These are phyloP conservation scores for Hanleya hanleyi DNA, from an alignment of 2,888 invertebrate genomes.

Conservation along the genomic window DNA sequence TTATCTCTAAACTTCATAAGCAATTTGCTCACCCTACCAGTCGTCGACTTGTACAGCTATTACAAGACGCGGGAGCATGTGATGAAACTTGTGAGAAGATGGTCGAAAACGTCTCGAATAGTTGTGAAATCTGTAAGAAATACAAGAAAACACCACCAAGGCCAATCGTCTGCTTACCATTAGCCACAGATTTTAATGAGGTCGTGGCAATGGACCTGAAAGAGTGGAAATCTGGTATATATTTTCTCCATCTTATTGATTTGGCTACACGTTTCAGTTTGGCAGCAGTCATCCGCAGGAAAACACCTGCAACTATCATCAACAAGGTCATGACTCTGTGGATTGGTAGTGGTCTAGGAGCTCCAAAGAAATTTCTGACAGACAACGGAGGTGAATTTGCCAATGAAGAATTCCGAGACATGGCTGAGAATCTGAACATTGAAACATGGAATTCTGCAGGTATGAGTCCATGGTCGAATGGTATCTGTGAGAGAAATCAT, in stretches of 20 bases:
- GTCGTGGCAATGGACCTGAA: constrained; percentile 4
- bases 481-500: constrained; percentile 13
- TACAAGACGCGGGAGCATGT: neutral
- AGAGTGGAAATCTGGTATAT: neutral
- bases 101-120: neutral
- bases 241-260: constrained; percentile 30
- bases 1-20: neutral
- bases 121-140: neutral
- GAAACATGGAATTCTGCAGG: constrained; percentile 10
- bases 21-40: constrained; percentile 1
- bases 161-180: constrained; percentile 4
- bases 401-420: constrained; percentile 29
- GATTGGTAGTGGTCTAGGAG: constrained; percentile 27
- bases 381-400: constrained; percentile 37
- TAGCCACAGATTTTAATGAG: constrained; percentile 12
- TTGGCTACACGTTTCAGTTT: constrained; percentile 31
- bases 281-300: constrained; percentile 24
- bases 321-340: constrained; percentile 27
- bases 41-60: neutral
- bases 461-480: constrained; percentile 13
- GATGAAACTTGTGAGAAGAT: neutral
- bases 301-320: constrained; percentile 22
- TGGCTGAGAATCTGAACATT: constrained; percentile 28
- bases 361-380: constrained; percentile 18
- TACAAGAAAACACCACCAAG: constrained; percentile 4